Evolutionary conservation across 2,113 vertebrate genomes (phyloP).

Genomic region (Martes martes): DNA sequence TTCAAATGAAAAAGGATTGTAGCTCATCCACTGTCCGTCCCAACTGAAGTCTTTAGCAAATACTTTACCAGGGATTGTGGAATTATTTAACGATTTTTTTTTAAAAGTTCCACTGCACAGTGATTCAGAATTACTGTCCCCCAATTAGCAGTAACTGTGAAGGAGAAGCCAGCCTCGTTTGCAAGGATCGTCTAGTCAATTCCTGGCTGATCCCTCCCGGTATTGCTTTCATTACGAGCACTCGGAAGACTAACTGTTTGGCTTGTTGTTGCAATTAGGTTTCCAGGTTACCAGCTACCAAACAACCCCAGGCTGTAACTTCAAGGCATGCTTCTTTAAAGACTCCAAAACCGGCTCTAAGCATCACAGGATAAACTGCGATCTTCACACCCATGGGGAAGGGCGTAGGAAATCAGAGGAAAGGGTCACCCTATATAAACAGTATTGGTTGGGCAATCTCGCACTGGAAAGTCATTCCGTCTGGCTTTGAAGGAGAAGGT

Average conservation of each 20-base stretch:
- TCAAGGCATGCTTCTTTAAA: constrained; percentile 30
- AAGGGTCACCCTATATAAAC: constrained; percentile 19
- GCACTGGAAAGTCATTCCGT: not conserved
- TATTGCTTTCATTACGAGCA: constrained; percentile 63
- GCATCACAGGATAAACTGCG: constrained; percentile 30
- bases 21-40: not conserved
- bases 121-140: not conserved
- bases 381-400: not conserved
- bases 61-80: not conserved
- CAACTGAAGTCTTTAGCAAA: not conserved
- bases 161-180: constrained; percentile 50
- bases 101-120: not conserved
- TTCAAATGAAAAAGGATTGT: not conserved
- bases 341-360: not conserved
- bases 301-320: constrained; percentile 66
- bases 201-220: constrained; percentile 57
- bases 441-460: constrained; percentile 4
- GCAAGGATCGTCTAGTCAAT: constrained; percentile 21
- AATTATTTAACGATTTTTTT: not conserved
- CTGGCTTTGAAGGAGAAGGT: constrained; percentile 29
- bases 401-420: constrained; percentile 29
- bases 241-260: constrained; percentile 67
- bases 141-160: not conserved
- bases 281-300: constrained; percentile 80
- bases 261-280: constrained; percentile 78